These are phyloP conservation scores for Mola mola DNA, from an alignment of 2,113 vertebrate species.

Conservation along the genomic window DNA sequence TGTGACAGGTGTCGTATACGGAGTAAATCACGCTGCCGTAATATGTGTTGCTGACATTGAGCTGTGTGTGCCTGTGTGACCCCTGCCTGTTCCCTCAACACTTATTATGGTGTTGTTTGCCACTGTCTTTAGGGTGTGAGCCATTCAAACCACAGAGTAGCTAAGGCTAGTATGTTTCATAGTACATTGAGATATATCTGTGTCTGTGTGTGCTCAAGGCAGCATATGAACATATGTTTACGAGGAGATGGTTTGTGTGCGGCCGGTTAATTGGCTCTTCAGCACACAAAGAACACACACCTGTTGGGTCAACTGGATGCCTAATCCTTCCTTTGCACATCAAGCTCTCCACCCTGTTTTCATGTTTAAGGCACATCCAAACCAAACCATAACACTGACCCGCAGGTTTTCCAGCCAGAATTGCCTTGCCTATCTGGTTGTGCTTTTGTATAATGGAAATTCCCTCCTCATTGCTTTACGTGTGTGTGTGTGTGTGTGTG, in stretches of 20 bases:
- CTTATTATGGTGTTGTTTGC: too few relatives aligned
- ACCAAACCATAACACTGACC: not conserved
- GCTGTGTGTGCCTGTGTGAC: not conserved
- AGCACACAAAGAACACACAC: constrained; percentile 51
- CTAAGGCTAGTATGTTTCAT: not conserved
- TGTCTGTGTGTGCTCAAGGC: constrained; percentile 24
- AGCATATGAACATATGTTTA: constrained; percentile 79
- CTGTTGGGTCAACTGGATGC: constrained; percentile 35
- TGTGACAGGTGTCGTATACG: not conserved
- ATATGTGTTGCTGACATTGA: not conserved
- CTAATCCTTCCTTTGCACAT: constrained; percentile 61
- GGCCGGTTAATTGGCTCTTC: constrained; percentile 74
- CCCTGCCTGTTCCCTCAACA: too few relatives aligned
- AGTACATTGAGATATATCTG: constrained; percentile 13
- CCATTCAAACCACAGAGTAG: not conserved
- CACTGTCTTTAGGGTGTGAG: not conserved
- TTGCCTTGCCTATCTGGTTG: too few relatives aligned
- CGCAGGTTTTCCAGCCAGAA: too few relatives aligned
- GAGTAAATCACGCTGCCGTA: not conserved
- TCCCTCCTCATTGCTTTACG: too few relatives aligned
- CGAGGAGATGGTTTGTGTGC: constrained; percentile 35
- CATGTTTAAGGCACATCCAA: not conserved
- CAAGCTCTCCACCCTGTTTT: constrained; percentile 14
- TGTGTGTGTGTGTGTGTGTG: too few relatives aligned
- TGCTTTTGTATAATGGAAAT: too few relatives aligned